Evolutionary conservation across 2,888 invertebrate species (phyloP).

Genomic region (Dasypogon diadema): DNA sequence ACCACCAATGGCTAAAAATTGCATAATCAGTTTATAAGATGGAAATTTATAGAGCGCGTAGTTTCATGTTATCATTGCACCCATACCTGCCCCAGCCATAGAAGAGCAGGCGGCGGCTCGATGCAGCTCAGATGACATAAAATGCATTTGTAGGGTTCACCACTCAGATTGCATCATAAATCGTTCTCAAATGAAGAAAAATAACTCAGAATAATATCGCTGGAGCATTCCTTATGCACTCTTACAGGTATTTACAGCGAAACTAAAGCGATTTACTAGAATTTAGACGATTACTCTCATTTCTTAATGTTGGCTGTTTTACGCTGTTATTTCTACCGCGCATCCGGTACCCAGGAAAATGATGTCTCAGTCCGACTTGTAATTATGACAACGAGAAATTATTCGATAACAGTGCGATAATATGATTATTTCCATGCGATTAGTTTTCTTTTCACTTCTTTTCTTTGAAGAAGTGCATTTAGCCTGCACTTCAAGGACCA

Average conservation of each 20-base stretch:
- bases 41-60: slow-evolving; percentile 51
- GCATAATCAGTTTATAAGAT: slow-evolving; percentile 46
- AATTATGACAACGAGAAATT: slow-evolving; percentile 22
- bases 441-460: too few species aligned
- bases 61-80: slow-evolving; percentile 46
- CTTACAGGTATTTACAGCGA: background rate
- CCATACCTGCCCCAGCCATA: background rate
- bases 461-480: too few species aligned
- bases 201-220: slow-evolving; percentile 31
- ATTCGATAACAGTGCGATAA: slow-evolving; percentile 1
- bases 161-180: slow-evolving; percentile 39
- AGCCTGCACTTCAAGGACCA: too few species aligned
- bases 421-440: background rate
- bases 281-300: slow-evolving; percentile 20
- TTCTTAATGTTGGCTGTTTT: background rate
- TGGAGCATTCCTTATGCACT: background rate
- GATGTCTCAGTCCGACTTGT: background rate
- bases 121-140: slow-evolving; percentile 40
- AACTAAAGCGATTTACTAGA: slow-evolving; percentile 19
- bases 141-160: slow-evolving; percentile 42
- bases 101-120: slow-evolving; percentile 2
- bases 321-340: background rate
- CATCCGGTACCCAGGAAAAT: background rate
- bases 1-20: slow-evolving; percentile 35
- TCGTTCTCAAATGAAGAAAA: slow-evolving; percentile 37